These are phyloP conservation scores for Microtus pennsylvanicus DNA, from an alignment of 2,113 vertebrate genomes.

Conservation along the genomic window DNA sequence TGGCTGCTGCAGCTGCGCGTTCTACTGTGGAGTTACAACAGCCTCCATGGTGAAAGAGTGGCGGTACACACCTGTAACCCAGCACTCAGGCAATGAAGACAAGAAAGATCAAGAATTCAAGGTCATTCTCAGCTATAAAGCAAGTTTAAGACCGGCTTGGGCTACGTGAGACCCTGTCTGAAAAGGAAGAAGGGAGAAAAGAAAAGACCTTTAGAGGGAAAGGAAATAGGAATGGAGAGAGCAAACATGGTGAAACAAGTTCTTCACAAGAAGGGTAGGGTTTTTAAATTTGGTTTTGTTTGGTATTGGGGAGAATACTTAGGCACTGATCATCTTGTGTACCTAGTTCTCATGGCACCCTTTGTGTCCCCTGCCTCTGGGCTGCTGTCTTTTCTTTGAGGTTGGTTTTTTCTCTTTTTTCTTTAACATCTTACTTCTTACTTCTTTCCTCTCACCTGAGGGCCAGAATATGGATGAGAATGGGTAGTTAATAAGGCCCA, in stretches of 20 bases:
- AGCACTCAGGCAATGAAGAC: neutral
- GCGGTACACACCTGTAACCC: neutral
- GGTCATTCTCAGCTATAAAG: neutral
- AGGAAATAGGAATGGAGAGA: no score
- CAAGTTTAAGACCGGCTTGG: neutral
- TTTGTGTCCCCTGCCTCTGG: neutral
- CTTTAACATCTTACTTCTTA: no score
- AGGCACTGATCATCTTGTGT: accelerated
- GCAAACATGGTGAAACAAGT: no score
- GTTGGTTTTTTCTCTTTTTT: no score
- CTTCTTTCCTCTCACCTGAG: neutral
- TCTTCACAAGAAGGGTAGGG: neutral
- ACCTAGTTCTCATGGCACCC: neutral
- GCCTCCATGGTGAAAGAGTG: neutral
- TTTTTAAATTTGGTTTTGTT: neutral
- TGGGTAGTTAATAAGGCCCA: neutral
- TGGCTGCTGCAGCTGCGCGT: neutral
- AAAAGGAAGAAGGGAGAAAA: neutral
- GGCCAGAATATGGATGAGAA: neutral
- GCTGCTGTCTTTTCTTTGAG: neutral
- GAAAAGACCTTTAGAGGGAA: neutral
- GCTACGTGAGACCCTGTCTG: neutral
- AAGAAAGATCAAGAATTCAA: no score
- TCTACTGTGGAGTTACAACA: neutral
- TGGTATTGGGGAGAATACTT: accelerated